Evolutionary conservation across 1,140 invertebrate genomes (phyloP), one percentile per base, ranked within the genome.

Genomic region (Philotrypesis tridentata): DNA sequence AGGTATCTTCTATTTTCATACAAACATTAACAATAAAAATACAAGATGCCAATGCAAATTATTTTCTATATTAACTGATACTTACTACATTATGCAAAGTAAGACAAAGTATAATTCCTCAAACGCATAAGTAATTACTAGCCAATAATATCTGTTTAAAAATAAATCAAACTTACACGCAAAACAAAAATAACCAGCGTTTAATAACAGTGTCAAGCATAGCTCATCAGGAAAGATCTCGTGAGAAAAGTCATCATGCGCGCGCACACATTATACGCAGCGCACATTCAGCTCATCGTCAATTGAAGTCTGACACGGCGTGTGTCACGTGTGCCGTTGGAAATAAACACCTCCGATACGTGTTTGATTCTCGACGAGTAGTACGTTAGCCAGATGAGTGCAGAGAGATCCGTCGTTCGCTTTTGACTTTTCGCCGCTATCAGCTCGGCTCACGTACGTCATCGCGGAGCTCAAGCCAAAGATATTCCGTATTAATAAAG

Each of bases 281-380:
- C n/a, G 9, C 14, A 12, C n/a, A 29, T 17, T 67, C 27, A 67
- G 55, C 14, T 67, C 31, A 55, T 80, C 27, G 67, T 37, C 72
- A 55, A 80, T 80, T 74, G 33, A 14, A 65, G 75, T 55, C 14
- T 68, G 71, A 67, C 72, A 75, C 27, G 33, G 6, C 9, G 23
- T n/a, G n/a, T n/a, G n/a, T 68, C 40, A 75, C 61, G 29, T 48
- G 61, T 48, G 60, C 31, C 60, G 61, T 33, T n/a, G 31, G n/a
- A 55, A 80, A 75, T 75, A 75, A 80, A 68, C 29, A 75, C 37
- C 40, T 65, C 25, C 48, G 72, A 80, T 80, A 33, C 29, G 11
- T 74, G 14, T 80, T 80, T 80, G 43, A 75, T 55, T 80, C 27
- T 68, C 27, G 61, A 74, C 75, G 79, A 80, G 25, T 43, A 60